Evolutionary conservation across 1,140 invertebrate genomes (phyloP), one percentile per base, ranked within the genome.

Genomic region (Aphaenogaster floridana): DNA sequence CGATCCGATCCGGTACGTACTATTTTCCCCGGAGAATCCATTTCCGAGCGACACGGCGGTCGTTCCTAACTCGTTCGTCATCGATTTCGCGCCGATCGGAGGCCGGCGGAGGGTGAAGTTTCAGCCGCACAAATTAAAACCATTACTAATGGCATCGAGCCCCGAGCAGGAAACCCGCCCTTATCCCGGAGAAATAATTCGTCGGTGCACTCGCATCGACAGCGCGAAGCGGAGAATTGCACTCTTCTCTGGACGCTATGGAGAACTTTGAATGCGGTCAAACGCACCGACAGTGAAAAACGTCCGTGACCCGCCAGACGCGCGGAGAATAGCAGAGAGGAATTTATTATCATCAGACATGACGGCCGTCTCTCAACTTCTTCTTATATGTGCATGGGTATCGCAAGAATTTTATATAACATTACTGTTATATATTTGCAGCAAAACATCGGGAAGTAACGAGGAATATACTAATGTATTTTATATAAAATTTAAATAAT

Each of bases 41-140:
- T 86, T 86, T 86, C 74, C 48, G 61, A 52, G 13, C 8, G 13
- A 63, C 34, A 15, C 21, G 63, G 59, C 42, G 71, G 59, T 84
- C 69, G 48, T 50, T 80, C 61, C 71, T 48, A 78, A 86, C 57
- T 78, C 83, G 59, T 86, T 89, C 64, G 71, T 87, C 77, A 64
- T 63, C 76, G 88, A 89, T 89, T 89, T 76, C 77, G 77, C 69
- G 64, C 66, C 74, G 85, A 87, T 78, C 59, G 83, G 54, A n/a
- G 57, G 64, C 64, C 48, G 36, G 79, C 36, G 45, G 52, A 66
- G 71, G 74, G 9, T 45, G 74, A 86, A 86, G 59, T 86, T 79
- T 79, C 48, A 52, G 66, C 80, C 57, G 66, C 48, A 59, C 48
- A 88, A 90, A 91, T 91, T 91, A 88, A 86, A 90, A 88, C 64